Conservation (phyloP, 2,113 vertebrate species). For the Madoqua kirkii region DNA sequence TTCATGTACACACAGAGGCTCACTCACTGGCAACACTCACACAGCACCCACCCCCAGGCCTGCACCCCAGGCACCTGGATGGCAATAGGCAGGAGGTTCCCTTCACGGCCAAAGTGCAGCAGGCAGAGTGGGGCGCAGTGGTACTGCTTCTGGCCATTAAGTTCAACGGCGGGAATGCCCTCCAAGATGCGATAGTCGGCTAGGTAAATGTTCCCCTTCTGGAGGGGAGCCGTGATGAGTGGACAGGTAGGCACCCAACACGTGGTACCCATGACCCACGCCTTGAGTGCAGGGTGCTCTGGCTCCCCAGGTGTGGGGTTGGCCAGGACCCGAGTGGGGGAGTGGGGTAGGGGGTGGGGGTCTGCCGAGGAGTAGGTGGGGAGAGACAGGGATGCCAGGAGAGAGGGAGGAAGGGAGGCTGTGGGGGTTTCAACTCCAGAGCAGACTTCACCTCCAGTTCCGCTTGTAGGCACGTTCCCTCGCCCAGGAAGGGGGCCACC, state of each 20-base stretch:
- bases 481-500: slow-evolving; percentile 81
- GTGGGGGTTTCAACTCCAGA: background rate
- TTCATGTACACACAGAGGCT: too few species aligned
- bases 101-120: slow-evolving; percentile 69
- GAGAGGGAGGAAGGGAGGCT: background rate
- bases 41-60: background rate
- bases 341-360: fast-evolving
- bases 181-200: slow-evolving; percentile 82
- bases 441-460: slow-evolving; percentile 81
- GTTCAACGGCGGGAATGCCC: slow-evolving; percentile 66
- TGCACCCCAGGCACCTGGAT: slow-evolving; percentile 79
- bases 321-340: background rate
- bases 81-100: slow-evolving; percentile 81
- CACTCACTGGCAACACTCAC: background rate
- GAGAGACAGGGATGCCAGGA: background rate
- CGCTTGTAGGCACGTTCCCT: slow-evolving; percentile 77
- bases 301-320: background rate
- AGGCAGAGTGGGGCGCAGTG: slow-evolving; percentile 81
- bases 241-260: background rate
- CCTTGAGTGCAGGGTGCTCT: background rate
- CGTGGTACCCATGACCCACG: background rate
- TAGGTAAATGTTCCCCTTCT: slow-evolving; percentile 86
- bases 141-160: slow-evolving; percentile 79
- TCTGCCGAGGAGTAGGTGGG: background rate
- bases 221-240: background rate